These are phyloP conservation scores for Saimiri boliviensis DNA, from an alignment of 2,113 vertebrate species.

Conservation along the genomic window DNA sequence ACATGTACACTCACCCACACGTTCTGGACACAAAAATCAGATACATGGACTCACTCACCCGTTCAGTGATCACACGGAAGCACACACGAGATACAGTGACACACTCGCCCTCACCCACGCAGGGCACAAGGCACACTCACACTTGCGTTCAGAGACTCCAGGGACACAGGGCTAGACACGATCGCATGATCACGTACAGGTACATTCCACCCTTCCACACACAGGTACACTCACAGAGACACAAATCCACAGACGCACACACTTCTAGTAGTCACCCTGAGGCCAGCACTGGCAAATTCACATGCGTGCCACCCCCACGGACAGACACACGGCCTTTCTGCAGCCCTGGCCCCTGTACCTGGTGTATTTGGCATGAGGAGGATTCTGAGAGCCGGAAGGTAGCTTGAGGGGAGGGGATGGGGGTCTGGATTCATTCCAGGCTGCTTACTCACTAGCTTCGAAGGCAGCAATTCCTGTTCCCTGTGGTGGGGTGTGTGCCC, in stretches of 20 bases:
- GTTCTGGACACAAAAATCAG: background rate
- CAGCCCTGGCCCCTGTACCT: accelerated
- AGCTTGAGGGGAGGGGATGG: accelerated
- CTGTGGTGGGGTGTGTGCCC: accelerated
- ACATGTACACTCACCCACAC: background rate
- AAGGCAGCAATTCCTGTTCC: too few species aligned
- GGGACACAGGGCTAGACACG: background rate
- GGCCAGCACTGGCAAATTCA: background rate
- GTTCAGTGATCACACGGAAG: background rate
- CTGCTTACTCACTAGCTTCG: background rate
- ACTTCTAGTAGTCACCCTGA: accelerated
- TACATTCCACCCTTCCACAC: too few species aligned
- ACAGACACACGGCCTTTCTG: background rate
- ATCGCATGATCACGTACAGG: background rate
- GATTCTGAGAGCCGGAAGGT: background rate
- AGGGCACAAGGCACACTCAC: background rate
- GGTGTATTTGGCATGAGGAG: background rate
- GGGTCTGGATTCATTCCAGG: background rate
- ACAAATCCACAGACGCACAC: background rate
- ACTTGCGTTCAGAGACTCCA: background rate
- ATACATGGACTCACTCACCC: background rate
- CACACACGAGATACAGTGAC: background rate
- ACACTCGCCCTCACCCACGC: background rate
- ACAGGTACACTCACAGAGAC: background rate
- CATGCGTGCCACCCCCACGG: accelerated